phyloP scores from a whole-genome alignment of 2,888 invertebrate species.

The Hetaerina titia region DNA sequence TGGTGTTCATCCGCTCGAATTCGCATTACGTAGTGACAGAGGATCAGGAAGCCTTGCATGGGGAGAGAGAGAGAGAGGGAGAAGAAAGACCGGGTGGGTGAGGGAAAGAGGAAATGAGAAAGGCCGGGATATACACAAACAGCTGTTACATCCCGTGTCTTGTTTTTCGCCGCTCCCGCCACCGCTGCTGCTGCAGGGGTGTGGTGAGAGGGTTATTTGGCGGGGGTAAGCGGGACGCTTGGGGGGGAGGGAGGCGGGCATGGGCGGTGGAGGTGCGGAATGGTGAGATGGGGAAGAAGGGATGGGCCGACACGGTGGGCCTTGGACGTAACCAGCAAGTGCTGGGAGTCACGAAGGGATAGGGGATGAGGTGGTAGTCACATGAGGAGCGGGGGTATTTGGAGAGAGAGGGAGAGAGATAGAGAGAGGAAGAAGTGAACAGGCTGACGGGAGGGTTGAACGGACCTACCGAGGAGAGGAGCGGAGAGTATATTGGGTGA shows the following conservation, averaged over 20 bases:
- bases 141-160: conserved; percentile 63
- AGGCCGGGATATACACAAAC: conserved; percentile 62
- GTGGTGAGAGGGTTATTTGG: neutral
- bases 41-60: conserved; percentile 53
- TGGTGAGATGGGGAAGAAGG: neutral
- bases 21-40: conserved; percentile 59
- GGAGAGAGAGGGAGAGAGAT: neutral
- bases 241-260: neutral
- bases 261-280: neutral
- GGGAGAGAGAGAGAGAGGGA: neutral
- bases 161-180: conserved; percentile 40
- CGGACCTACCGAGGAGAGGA: neutral
- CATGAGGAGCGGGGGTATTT: neutral
- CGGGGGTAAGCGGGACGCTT: neutral
- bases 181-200: neutral
- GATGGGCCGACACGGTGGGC: neutral
- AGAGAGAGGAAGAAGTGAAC: neutral
- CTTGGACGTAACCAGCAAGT: neutral
- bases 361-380: neutral
- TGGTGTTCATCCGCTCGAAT: conserved; percentile 62
- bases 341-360: neutral
- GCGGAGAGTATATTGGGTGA: conserved; percentile 14
- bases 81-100: neutral
- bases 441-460: neutral
- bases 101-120: conserved; percentile 56